Evolutionary conservation across 2,797 vertebrate species (phyloP), one percentile per base, ranked within the genome.

Genomic region (Falco peregrinus): DNA sequence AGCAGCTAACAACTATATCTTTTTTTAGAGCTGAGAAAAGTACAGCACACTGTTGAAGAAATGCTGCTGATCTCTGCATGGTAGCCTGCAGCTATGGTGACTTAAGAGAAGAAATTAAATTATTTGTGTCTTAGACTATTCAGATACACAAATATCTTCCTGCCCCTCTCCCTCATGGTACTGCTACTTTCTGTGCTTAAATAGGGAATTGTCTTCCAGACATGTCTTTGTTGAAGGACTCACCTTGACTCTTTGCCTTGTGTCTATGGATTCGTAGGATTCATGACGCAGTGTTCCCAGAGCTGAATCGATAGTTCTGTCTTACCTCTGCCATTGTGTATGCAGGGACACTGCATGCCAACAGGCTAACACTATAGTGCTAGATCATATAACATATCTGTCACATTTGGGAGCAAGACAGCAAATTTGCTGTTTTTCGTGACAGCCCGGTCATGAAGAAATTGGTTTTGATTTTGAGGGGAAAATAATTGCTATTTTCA

Each of bases 21-120:
- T 84, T 68, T 95, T 94, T 95, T 94, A 88, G 85, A 95, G 47
- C 57, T 39, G 73, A 86, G 87, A 81, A 88, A 68, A 93, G 79
- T 75, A 22, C 86, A 88, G 50, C 65, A 48, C n/a, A 26, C 57
- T 15, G 39, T n/a, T 93, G 57, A 88, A 86, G 82, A 90, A 93
- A 39, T 25, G 64, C 33, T 80, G 76, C 60, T 71, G 64, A 75
- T 91, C 61, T 86, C 53, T 86, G 73, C 71, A 35, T 51, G 59
- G 74, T 47, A 68, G 37, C 70, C 75, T 87, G 81, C 87, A 96
- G 89, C 65, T 84, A 31, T 71, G 51, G 68, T 48, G 75, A 11
- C 54, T 79, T 70, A 41, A 59, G 63, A 43, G 54, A 85, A 91
- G 50, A 83, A 59, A 60, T 3, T 41, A 26, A 11, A 37, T 37